Conservation (phyloP, 2,888 invertebrate genomes). For the Chrysolina haemoptera region DNA sequence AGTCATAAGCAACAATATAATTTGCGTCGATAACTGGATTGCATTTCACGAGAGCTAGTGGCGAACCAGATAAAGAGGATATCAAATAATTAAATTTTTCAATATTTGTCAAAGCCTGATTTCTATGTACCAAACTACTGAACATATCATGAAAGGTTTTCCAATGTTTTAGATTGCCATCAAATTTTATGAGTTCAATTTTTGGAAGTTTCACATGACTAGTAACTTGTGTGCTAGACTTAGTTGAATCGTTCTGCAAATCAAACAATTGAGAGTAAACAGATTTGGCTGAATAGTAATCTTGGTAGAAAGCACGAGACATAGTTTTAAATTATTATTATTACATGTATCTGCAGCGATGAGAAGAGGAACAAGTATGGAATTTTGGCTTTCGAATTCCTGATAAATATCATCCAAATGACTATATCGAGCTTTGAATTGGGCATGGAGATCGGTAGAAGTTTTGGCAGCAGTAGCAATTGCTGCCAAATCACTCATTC, state of each 20-base stretch:
- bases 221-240: not conserved
- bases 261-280: not conserved
- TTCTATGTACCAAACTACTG: not conserved
- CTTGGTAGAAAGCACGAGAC: not conserved
- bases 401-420: not conserved
- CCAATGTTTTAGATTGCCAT: not conserved
- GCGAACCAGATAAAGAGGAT: not conserved
- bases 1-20: not conserved
- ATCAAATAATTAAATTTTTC: not conserved
- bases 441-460: not conserved
- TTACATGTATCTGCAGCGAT: not conserved
- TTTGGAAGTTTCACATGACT: not conserved
- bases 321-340: not conserved
- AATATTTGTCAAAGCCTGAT: not conserved
- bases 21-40: not conserved
- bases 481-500: not conserved
- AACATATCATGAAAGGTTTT: not conserved
- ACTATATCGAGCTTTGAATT: conserved; percentile 1
- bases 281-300: not conserved
- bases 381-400: not conserved
- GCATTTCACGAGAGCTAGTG: not conserved
- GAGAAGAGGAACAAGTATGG: not conserved
- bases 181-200: conserved; percentile 1
- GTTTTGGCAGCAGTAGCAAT: not conserved
- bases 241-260: not conserved